phyloP scores from a whole-genome alignment of 2,113 vertebrate species.

The Alligator mississippiensis region DNA sequence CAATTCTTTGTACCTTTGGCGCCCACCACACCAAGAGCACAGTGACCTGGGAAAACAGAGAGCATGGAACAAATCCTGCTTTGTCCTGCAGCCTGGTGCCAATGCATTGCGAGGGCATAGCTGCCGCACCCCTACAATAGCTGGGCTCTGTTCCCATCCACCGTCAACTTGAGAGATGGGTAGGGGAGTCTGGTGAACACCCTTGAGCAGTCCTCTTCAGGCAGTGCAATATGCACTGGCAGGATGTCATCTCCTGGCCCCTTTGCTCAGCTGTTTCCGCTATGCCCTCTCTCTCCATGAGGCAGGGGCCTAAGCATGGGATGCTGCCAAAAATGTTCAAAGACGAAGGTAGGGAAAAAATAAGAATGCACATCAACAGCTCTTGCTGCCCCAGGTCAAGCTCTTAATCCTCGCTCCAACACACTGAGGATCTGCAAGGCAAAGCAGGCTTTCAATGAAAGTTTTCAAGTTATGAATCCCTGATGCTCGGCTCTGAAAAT shows the following conservation, averaged over 20 bases:
- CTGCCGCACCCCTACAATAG: background rate
- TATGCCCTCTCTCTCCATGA: background rate
- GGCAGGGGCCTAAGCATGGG: background rate
- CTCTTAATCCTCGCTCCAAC: background rate
- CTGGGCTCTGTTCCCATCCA: background rate
- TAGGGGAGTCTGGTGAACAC: background rate
- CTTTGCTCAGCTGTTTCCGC: background rate
- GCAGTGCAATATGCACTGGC: background rate
- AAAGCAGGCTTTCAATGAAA: conserved; percentile 22
- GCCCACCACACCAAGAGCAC: background rate
- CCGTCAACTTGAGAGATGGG: background rate
- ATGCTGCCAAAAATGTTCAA: background rate
- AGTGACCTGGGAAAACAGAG: background rate
- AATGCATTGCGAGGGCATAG: background rate
- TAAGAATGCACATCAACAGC: background rate
- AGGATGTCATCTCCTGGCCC: background rate
- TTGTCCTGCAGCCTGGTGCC: background rate
- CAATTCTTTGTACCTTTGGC: background rate
- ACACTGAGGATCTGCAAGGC: conserved; percentile 7
- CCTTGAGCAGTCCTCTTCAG: background rate
- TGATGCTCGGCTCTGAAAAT: background rate
- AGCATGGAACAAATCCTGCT: background rate
- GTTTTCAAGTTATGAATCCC: conserved; percentile 8
- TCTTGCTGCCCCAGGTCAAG: background rate
- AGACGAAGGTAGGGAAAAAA: background rate